Base-by-base conservation (phyloP, 1,140 invertebrate species). In the Drosophila rhopaloa region DNA sequence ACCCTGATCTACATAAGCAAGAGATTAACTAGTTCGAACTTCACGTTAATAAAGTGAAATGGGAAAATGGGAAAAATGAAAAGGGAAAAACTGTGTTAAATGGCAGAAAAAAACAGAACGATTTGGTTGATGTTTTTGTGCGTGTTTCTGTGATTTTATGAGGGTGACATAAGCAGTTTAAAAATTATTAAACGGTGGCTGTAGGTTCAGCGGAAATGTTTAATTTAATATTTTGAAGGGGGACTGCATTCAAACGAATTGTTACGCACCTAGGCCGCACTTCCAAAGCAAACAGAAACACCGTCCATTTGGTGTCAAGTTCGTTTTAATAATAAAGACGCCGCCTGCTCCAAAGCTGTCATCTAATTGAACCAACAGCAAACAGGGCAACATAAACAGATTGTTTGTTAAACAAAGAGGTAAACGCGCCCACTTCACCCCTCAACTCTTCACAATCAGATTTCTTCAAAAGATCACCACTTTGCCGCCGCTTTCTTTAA, bases 291-390 rank as follows among this genome's bases (percentile, higher is more conserved):
- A 65, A 68, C 63, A 44, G 55, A 51, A 51, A 54, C 62, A 53
- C 51, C 79, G 83, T 59, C 50, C 79, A 83, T 86, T 83, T 83
- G 80, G 83, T 86, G 83, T 86, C 83, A 86, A 86, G 83, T 89
- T 79, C 83, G 53, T 82, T 86, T 86, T 54, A 88, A 89, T 88
- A 79, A 80, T 82, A 76, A 77, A 46, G 72, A 77, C 75, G 74
- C 75, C 74, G 65, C 55, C 56, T 47, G 57, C 57, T 59, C 14
- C 51, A 32, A 13, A 35, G 27, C 46, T 57, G 19, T 32, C 38
- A 29, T 76, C 37, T 53, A 61, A 62, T 58, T 77, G 62, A 68
- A 68, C 19, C 57, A 62, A 73, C 65, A 68, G 27, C 29, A 38
- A 43, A 44, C 40, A 55, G 50, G 38, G 16, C 51, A 56, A 76